Evolutionary conservation across 2,888 invertebrate genomes (phyloP).

Genomic region (Zeuzera pyrina): DNA sequence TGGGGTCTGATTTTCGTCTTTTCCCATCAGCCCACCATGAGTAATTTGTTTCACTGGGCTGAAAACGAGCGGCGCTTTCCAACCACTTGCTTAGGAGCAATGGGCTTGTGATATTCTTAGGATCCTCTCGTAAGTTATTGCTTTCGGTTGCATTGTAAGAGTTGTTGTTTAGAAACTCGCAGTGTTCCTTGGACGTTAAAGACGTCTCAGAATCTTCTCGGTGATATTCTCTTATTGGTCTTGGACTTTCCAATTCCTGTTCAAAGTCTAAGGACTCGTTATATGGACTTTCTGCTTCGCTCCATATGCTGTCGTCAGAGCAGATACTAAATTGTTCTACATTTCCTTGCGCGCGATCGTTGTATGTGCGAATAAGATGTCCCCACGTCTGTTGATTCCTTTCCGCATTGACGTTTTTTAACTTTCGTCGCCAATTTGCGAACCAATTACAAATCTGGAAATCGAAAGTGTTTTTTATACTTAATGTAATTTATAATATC

Average conservation of each 20-base stretch:
- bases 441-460: slow-evolving; percentile 85
- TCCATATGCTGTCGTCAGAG: slow-evolving; percentile 86
- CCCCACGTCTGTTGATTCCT: slow-evolving; percentile 82
- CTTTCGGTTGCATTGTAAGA: slow-evolving; percentile 31
- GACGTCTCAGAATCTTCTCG: slow-evolving; percentile 46
- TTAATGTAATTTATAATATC: no score
- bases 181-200: slow-evolving; percentile 38
- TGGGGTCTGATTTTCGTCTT: slow-evolving; percentile 39
- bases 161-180: slow-evolving; percentile 49
- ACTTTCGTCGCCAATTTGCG: slow-evolving; percentile 86
- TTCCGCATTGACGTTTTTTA: slow-evolving; percentile 82
- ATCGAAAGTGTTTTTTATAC: slow-evolving; percentile 7
- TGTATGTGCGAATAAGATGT: slow-evolving; percentile 80
- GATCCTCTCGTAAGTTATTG: slow-evolving; percentile 19
- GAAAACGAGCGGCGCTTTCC: slow-evolving; percentile 82
- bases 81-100: slow-evolving; percentile 82
- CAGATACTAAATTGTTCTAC: slow-evolving; percentile 86
- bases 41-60: slow-evolving; percentile 80
- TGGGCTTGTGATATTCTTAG: slow-evolving; percentile 60
- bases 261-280: slow-evolving; percentile 34
- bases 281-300: slow-evolving; percentile 70
- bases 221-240: slow-evolving; percentile 27
- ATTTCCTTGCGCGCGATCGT: slow-evolving; percentile 82
- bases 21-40: slow-evolving; percentile 74
- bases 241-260: slow-evolving; percentile 37